These are phyloP conservation scores for Zalophus californianus DNA, from an alignment of 2,797 vertebrate genomes.

Conservation along the genomic window DNA sequence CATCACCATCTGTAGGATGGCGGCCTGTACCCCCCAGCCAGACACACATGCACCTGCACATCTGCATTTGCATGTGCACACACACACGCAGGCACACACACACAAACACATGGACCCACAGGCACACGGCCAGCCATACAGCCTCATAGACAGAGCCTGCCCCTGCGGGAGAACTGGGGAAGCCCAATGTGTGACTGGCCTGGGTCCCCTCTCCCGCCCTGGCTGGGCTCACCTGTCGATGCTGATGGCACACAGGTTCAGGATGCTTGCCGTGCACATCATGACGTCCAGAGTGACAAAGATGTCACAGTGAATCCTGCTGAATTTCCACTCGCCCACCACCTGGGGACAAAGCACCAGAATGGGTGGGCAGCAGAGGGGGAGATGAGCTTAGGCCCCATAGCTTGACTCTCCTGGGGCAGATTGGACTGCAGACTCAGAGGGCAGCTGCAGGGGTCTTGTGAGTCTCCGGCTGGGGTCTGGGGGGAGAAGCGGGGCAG, in stretches of 20 bases:
- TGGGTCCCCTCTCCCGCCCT: background rate
- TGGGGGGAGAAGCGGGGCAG: background rate
- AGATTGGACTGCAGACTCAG: rapidly evolving
- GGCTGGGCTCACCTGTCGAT: slow-evolving; percentile 95
- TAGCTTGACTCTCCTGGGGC: background rate
- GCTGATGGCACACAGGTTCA: slow-evolving; percentile 99
- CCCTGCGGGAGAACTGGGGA: background rate
- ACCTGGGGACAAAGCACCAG: slow-evolving; percentile 89
- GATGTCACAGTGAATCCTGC: slow-evolving; percentile 98
- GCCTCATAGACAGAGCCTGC: background rate
- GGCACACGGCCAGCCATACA: background rate
- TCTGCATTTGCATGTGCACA: rapidly evolving
- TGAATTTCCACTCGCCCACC: slow-evolving; percentile 98
- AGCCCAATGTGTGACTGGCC: background rate
- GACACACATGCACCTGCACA: too few species aligned
- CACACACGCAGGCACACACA: rapidly evolving
- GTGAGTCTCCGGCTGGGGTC: background rate
- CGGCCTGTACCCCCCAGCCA: background rate
- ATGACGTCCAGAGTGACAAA: slow-evolving; percentile 99
- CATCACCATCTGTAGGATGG: background rate
- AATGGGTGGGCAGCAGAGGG: too few species aligned
- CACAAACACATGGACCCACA: background rate
- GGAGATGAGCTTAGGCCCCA: rapidly evolving
- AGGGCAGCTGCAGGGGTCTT: background rate
- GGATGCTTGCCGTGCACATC: slow-evolving; percentile 99